Conservation (phyloP, 1,140 invertebrate species). For the Euglossa dilemma region DNA sequence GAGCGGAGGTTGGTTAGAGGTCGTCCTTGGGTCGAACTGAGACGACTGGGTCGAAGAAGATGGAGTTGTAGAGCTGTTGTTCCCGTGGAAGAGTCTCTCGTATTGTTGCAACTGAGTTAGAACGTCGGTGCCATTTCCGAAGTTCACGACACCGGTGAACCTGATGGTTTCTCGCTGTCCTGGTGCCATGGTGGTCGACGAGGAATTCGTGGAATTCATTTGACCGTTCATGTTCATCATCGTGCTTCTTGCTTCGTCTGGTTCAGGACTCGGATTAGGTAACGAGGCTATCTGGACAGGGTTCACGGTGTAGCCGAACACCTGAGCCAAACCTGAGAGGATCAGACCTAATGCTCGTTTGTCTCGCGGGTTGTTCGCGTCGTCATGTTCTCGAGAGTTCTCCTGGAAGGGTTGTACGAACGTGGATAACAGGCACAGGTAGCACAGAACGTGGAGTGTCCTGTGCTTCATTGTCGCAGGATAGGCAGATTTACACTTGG, state of each 20-base stretch:
- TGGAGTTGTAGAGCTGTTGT: slow-evolving; percentile 34
- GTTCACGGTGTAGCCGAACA: slow-evolving; percentile 74
- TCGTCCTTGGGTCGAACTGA: slow-evolving; percentile 8
- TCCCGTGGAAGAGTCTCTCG: slow-evolving; percentile 75
- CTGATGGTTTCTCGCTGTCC: slow-evolving; percentile 73
- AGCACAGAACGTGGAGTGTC: slow-evolving; percentile 23
- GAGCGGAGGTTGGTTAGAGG: not conserved
- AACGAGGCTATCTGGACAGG: slow-evolving; percentile 74
- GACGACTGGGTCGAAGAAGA: slow-evolving; percentile 17
- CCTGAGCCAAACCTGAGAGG: slow-evolving; percentile 75
- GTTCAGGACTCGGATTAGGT: slow-evolving; percentile 63
- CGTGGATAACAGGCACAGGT: slow-evolving; percentile 29
- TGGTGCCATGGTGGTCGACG: slow-evolving; percentile 35
- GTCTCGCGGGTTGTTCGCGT: slow-evolving; percentile 52
- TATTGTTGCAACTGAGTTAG: slow-evolving; percentile 76
- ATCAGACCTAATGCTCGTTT: slow-evolving; percentile 78
- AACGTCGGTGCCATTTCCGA: slow-evolving; percentile 77
- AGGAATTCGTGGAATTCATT: not conserved
- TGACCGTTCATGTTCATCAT: not conserved
- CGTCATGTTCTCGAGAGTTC: not conserved
- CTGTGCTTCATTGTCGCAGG: slow-evolving; percentile 24
- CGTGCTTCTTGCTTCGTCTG: slow-evolving; percentile 16
- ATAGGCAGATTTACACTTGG: slow-evolving; percentile 18
- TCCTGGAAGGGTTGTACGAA: not conserved
- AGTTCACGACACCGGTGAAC: slow-evolving; percentile 79